These are phyloP conservation scores for Volucella bombylans DNA, from an alignment of 2,888 invertebrate genomes.

Conservation along the genomic window DNA sequence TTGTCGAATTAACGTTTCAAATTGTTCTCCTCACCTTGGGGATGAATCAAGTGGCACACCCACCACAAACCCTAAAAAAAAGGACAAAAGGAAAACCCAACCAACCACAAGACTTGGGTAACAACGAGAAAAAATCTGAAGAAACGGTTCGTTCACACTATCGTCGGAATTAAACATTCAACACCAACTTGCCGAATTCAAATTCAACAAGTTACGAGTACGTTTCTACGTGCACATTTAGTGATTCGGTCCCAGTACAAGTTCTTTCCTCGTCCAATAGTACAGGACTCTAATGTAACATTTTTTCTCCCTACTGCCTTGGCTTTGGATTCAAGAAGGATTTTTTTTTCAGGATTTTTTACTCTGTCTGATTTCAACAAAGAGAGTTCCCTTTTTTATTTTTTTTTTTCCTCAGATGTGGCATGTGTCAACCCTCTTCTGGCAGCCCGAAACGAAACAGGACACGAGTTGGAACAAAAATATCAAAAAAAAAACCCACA, in stretches of 20 bases:
- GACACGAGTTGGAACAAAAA: too few relatives aligned
- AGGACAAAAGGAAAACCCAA: slow-evolving; percentile 26
- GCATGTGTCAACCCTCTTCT: slow-evolving; percentile 61
- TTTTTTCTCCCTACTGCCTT: background rate
- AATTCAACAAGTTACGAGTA: slow-evolving; percentile 73
- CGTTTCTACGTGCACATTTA: slow-evolving; percentile 45
- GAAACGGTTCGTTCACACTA: slow-evolving; percentile 32
- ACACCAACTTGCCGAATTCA: slow-evolving; percentile 55
- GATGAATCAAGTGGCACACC: background rate
- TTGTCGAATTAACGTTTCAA: slow-evolving; percentile 49
- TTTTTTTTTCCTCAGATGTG: background rate
- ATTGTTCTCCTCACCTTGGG: background rate
- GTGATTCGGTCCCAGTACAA: background rate
- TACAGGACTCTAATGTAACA: slow-evolving; percentile 21
- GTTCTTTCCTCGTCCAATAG: background rate
- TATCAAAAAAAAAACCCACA: background rate
- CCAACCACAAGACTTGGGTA: slow-evolving; percentile 32
- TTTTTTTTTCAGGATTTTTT: slow-evolving; percentile 9
- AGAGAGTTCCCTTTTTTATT: slow-evolving; percentile 9
- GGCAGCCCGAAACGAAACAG: slow-evolving; percentile 19
- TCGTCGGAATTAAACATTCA: slow-evolving; percentile 50
- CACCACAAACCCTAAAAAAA: background rate
- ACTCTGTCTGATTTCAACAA: slow-evolving; percentile 28
- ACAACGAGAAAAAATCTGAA: slow-evolving; percentile 5
- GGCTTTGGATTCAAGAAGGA: slow-evolving; percentile 13